Conservation (phyloP, 2,888 invertebrate genomes). For the Notodonta ziczac region DNA sequence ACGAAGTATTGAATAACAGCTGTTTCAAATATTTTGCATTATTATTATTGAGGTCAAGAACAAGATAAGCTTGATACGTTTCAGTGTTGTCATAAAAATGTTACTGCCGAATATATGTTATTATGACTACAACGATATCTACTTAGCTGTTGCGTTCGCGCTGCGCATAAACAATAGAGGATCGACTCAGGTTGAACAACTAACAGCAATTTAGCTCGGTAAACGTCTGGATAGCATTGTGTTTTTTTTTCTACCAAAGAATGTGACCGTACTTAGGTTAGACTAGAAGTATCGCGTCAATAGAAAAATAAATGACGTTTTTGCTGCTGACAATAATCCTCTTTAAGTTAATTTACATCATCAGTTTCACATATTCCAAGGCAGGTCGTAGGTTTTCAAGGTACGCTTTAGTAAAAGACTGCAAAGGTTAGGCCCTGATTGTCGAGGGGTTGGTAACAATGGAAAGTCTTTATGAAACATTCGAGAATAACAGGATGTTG, state of each 20-base stretch:
- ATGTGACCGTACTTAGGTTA: conserved; percentile 14
- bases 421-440: too few species aligned
- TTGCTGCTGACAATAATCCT: conserved; percentile 7
- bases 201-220: conserved; percentile 28
- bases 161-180: conserved; percentile 11
- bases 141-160: background rate
- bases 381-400: background rate
- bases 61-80: background rate
- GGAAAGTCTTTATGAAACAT: too few species aligned
- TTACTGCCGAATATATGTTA: conserved; percentile 1
- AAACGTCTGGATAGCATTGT: conserved; percentile 25
- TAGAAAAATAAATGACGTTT: conserved; percentile 29
- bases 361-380: background rate
- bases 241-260: conserved; percentile 30
- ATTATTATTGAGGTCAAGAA: conserved; percentile 1
- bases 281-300: conserved; percentile 14
- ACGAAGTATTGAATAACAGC: background rate
- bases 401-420: background rate
- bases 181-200: conserved; percentile 19
- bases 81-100: conserved; percentile 1
- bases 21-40: background rate
- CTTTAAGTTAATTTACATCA: background rate
- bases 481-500: too few species aligned
- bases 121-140: background rate
- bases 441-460: too few species aligned